Percentiles rank a stretch among this genome's conserved stretches.
Conservation (phyloP, 1,140 invertebrate genomes). For the Medauroidea extradentata region DNA sequence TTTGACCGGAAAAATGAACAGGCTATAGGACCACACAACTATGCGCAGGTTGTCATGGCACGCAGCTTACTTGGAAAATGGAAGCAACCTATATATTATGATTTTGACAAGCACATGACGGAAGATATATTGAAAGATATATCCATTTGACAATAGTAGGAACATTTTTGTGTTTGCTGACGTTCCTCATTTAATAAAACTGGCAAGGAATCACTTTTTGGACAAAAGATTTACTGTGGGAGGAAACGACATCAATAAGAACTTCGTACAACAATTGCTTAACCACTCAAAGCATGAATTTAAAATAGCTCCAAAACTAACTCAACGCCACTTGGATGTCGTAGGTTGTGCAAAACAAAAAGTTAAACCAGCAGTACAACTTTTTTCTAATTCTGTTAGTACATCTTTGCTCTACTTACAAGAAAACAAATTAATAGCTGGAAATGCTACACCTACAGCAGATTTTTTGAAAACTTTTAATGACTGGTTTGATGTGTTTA, state of each 20-base stretch:
- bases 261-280: constrained; percentile 18
- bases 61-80: constrained; percentile 27
- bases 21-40: constrained; percentile 17
- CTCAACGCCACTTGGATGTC: neutral
- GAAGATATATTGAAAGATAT: constrained; percentile 15
- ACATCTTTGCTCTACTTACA: neutral
- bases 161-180: constrained; percentile 23
- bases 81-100: constrained; percentile 36
- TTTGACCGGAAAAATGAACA: constrained; percentile 14
- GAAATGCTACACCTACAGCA: neutral
- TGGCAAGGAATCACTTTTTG: constrained; percentile 21
- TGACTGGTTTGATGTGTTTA: constrained; percentile 23
- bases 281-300: constrained; percentile 13
- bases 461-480: constrained; percentile 18
- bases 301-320: constrained; percentile 17
- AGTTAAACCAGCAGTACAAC: constrained; percentile 16
- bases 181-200: constrained; percentile 23
- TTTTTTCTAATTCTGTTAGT: constrained; percentile 17
- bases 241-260: constrained; percentile 8
- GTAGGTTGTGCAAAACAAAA: constrained; percentile 14
- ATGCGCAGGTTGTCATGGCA: constrained; percentile 18
- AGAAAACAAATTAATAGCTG: constrained; percentile 1
- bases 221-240: constrained; percentile 14
- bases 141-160: constrained; percentile 7
- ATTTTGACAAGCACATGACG: constrained; percentile 34